A percentile compares a stretch with the other conserved stretches of the same genome.
Conservation (phyloP, 2,888 invertebrate genomes). For the Nysson spinosus region DNA sequence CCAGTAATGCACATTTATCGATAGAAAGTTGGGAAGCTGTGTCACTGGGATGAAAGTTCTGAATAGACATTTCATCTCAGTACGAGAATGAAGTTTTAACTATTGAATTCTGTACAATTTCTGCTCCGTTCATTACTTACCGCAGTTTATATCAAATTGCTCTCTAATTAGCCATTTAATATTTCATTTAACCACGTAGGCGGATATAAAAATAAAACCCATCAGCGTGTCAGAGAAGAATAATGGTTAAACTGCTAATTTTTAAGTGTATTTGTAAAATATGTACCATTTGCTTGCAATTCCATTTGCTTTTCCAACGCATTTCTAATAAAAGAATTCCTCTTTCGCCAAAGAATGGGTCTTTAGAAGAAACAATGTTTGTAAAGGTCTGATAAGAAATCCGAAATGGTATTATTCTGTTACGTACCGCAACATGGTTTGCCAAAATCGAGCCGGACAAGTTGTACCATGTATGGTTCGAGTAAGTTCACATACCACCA, state of each 20-base stretch:
- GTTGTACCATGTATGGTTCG: conserved; percentile 96
- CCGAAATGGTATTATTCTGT: too few species aligned
- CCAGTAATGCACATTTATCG: conserved; percentile 29
- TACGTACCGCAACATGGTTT: conserved; percentile 93
- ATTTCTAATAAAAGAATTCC: too few species aligned
- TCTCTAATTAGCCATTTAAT: too few species aligned
- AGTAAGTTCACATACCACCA: conserved; percentile 98
- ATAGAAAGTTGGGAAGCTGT: conserved; percentile 46
- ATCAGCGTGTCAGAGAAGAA: too few species aligned
- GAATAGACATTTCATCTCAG: conserved; percentile 9
- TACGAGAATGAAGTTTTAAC: conserved; percentile 18
- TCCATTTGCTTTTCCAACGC: too few species aligned
- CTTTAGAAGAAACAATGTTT: neutral
- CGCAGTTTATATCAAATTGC: too few species aligned
- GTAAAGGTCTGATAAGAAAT: too few species aligned
- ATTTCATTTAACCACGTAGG: too few species aligned
- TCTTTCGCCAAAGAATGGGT: neutral
- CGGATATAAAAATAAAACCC: too few species aligned
- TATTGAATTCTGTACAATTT: neutral
- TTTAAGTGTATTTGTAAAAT: too few species aligned
- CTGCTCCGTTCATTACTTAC: neutral
- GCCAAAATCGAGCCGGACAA: conserved; percentile 93
- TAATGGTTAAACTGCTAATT: too few species aligned
- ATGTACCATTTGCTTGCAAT: too few species aligned
- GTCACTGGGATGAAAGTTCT: conserved; percentile 40